Conservation (phyloP, 2,888 invertebrate genomes). For the Tachystola acroxantha region DNA sequence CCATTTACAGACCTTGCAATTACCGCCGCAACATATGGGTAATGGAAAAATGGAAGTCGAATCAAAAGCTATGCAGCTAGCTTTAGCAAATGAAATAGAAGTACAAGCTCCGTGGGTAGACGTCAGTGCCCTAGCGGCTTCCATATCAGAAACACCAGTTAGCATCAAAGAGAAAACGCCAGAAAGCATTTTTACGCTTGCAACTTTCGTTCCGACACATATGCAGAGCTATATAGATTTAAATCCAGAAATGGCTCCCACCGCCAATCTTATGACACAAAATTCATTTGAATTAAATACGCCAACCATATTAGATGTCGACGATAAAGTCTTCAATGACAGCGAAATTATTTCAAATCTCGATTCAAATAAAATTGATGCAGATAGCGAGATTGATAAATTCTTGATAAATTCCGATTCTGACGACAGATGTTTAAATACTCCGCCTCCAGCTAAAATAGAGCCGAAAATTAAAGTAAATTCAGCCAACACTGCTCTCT, state of each 20-base stretch:
- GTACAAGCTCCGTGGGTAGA: slow-evolving; percentile 87
- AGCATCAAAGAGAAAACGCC: slow-evolving; percentile 79
- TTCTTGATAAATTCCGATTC: slow-evolving; percentile 30
- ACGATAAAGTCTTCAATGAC: slow-evolving; percentile 64
- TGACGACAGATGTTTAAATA: slow-evolving; percentile 54
- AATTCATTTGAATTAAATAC: slow-evolving; percentile 55
- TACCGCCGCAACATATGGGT: slow-evolving; percentile 18
- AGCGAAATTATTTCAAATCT: slow-evolving; percentile 61
- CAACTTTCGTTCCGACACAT: slow-evolving; percentile 80
- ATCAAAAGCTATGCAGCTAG: slow-evolving; percentile 81
- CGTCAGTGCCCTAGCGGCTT: slow-evolving; percentile 82
- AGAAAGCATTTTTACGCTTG: slow-evolving; percentile 74
- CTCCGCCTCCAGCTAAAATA: slow-evolving; percentile 57
- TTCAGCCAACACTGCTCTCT: slow-evolving; percentile 64
- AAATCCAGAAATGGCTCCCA: slow-evolving; percentile 49
- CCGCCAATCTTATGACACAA: slow-evolving; percentile 54
- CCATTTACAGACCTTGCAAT: slow-evolving; percentile 34
- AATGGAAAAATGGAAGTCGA: slow-evolving; percentile 45
- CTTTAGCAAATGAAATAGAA: slow-evolving; percentile 86
- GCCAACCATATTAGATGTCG: slow-evolving; percentile 56
- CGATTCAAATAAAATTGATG: slow-evolving; percentile 36
- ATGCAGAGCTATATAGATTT: slow-evolving; percentile 80
- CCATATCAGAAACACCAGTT: slow-evolving; percentile 80
- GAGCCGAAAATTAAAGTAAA: slow-evolving; percentile 68
- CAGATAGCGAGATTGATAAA: slow-evolving; percentile 30